Conservation (phyloP, 2,888 invertebrate species). For the Xanthostigma xanthostigma region DNA sequence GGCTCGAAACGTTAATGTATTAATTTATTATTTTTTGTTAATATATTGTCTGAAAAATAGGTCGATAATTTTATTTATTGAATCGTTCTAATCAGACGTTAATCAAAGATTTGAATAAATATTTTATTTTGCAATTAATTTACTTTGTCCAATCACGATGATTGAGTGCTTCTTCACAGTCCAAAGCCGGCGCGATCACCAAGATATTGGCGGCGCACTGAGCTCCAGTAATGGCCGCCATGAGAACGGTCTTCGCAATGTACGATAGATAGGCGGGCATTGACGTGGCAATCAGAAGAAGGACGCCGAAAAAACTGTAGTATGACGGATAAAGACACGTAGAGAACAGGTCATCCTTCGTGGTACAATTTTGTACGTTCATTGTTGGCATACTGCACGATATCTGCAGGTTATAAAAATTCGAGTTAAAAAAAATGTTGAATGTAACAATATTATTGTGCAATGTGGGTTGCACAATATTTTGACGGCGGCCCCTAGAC, state of each 20-base stretch:
- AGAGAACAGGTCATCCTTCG: slow-evolving; percentile 23
- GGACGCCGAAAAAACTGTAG: slow-evolving; percentile 52
- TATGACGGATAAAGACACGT: slow-evolving; percentile 56
- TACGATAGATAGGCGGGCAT: slow-evolving; percentile 58
- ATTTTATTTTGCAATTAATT: no score
- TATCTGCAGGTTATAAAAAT: slow-evolving; percentile 7
- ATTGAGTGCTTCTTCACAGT: slow-evolving; percentile 37
- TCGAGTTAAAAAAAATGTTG: slow-evolving; percentile 2
- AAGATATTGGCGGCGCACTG: slow-evolving; percentile 45
- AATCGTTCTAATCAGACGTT: no score
- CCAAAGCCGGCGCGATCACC: slow-evolving; percentile 36
- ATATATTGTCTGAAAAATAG: no score
- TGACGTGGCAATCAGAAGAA: slow-evolving; percentile 52
- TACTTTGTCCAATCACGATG: slow-evolving; percentile 26
- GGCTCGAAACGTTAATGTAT: no score
- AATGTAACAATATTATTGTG: not conserved
- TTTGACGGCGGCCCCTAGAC: no score
- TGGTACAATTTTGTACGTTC: slow-evolving; percentile 21
- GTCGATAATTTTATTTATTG: no score
- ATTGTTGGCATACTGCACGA: slow-evolving; percentile 15
- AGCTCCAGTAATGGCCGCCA: slow-evolving; percentile 41
- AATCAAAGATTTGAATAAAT: no score
- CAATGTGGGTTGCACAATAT: no score
- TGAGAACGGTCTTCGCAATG: slow-evolving; percentile 47
- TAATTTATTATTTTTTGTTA: no score